phyloP scores from a whole-genome alignment of 2,113 vertebrate species.

The Pluvianellus socialis region DNA sequence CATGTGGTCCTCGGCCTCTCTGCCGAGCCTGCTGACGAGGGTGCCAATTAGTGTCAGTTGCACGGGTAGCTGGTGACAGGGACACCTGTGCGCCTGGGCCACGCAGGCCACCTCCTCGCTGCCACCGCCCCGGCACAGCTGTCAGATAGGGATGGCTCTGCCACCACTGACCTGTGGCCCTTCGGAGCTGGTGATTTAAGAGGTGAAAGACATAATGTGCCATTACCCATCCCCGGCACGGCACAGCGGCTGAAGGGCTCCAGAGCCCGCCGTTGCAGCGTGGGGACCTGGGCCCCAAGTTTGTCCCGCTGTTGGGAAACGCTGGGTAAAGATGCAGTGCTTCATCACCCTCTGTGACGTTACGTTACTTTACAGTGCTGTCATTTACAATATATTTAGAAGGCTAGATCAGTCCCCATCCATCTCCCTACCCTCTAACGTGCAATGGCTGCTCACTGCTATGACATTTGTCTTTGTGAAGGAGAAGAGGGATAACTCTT shows the following conservation, averaged over 20 bases:
- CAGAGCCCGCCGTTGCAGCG: not conserved
- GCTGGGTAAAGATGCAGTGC: not conserved
- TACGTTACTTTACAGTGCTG: not conserved
- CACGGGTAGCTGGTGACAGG: rapidly evolving
- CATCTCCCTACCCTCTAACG: conserved; percentile 30
- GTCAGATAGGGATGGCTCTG: not conserved
- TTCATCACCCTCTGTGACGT: conserved; percentile 6
- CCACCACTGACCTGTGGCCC: not conserved
- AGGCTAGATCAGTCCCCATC: not conserved
- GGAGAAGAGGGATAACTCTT: conserved; percentile 40
- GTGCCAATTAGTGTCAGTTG: not conserved
- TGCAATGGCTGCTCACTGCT: not conserved
- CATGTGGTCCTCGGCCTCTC: rapidly evolving
- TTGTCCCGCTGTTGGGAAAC: not conserved
- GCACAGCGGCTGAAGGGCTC: not conserved
- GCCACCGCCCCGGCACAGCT: not conserved
- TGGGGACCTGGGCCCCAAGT: not conserved
- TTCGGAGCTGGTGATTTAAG: not conserved
- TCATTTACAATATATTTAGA: not conserved
- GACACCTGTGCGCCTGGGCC: not conserved
- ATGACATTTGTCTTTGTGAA: conserved; percentile 57
- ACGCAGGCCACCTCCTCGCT: rapidly evolving
- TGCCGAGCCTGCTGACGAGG: rapidly evolving
- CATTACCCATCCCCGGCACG: not conserved
- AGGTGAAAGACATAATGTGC: not conserved